A percentile compares a stretch with the other conserved stretches of the same genome.
Conservation (phyloP, 2,888 invertebrate genomes). For the Venusia cambrica region DNA sequence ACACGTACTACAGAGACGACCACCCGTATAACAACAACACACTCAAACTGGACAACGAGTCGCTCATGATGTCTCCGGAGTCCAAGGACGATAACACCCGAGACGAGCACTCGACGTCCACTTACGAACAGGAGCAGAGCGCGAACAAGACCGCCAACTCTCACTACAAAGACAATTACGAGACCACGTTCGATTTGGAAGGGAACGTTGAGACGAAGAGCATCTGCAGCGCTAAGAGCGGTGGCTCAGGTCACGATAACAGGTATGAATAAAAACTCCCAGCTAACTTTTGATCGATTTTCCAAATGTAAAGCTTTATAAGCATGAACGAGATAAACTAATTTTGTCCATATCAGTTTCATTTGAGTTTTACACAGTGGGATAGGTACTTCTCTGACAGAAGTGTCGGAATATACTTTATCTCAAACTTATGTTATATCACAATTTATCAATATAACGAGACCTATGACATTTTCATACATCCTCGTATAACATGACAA, state of each 20-base stretch:
- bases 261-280: too few relatives aligned
- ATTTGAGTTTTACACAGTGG: background rate
- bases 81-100: slow-evolving; percentile 63
- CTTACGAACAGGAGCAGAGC: slow-evolving; percentile 59
- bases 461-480: too few relatives aligned
- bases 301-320: too few relatives aligned
- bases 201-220: slow-evolving; percentile 96
- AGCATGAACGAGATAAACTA: slow-evolving; percentile 2
- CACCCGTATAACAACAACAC: slow-evolving; percentile 73
- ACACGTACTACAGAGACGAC: slow-evolving; percentile 80
- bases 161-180: slow-evolving; percentile 86
- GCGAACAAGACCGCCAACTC: slow-evolving; percentile 56
- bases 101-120: slow-evolving; percentile 60
- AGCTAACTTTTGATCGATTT: slow-evolving; percentile 27
- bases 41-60: slow-evolving; percentile 72
- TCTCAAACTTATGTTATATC: too few relatives aligned
- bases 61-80: slow-evolving; percentile 68
- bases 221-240: slow-evolving; percentile 89
- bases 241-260: slow-evolving; percentile 89
- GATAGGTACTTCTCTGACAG: too few relatives aligned
- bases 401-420: too few relatives aligned
- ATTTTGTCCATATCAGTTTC: background rate
- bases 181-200: slow-evolving; percentile 94
- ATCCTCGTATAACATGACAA: too few relatives aligned
- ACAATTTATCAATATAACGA: too few relatives aligned